phyloP scores from a whole-genome alignment of 2,888 invertebrate species.

The Pseudoips prasinana region DNA sequence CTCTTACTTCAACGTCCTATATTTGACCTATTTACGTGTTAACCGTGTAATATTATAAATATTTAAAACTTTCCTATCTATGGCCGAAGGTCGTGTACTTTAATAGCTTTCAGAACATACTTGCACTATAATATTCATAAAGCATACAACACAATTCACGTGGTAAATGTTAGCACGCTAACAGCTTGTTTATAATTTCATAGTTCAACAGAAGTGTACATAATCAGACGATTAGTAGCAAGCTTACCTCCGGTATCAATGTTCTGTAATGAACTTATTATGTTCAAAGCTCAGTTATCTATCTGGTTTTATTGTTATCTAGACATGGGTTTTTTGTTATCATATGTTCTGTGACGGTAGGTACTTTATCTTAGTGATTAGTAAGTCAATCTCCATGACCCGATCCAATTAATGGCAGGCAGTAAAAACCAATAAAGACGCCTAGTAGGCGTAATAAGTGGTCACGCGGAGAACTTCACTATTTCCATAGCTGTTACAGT shows the following conservation, averaged over 20 bases:
- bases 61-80: too few species aligned
- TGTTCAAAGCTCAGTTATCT: conserved; percentile 38
- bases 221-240: conserved; percentile 35
- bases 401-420: conserved; percentile 37
- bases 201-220: conserved; percentile 35
- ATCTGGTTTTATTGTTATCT: conserved; percentile 41
- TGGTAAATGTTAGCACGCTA: conserved; percentile 44
- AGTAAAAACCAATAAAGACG: conserved; percentile 47
- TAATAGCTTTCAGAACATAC: too few species aligned
- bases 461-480: conserved; percentile 15
- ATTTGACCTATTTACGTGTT: too few species aligned
- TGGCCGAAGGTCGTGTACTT: too few species aligned
- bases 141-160: conserved; percentile 36
- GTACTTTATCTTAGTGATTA: conserved; percentile 41
- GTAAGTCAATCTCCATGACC: conserved; percentile 38
- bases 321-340: conserved; percentile 31
- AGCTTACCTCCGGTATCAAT: conserved; percentile 22
- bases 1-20: too few species aligned
- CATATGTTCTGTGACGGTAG: conserved; percentile 30
- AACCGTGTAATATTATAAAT: too few species aligned
- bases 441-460: conserved; percentile 20
- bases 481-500: conserved; percentile 17
- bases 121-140: too few species aligned
- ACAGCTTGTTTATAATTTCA: conserved; percentile 42
- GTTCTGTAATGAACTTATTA: conserved; percentile 33